Percentiles rank a stretch among this genome's conserved stretches.
Evolutionary conservation across 2,888 invertebrate species (phyloP).

Genomic region (Agrilus cyanescens): DNA sequence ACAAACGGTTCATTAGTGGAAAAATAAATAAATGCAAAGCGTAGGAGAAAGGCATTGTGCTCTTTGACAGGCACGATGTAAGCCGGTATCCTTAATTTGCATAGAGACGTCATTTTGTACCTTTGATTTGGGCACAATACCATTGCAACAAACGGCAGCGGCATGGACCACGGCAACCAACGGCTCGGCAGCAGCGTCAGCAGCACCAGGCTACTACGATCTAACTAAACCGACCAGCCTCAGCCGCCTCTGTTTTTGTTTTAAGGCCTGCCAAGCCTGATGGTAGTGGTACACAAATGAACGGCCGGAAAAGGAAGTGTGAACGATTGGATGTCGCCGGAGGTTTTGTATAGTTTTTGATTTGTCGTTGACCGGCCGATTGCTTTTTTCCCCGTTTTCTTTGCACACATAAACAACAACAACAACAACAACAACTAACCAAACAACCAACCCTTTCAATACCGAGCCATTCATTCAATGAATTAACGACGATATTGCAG

Average conservation of each 20-base stretch:
- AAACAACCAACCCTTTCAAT: too few species aligned
- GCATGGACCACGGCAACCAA: conserved; percentile 1
- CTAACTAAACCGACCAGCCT: too few species aligned
- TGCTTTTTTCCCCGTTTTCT: too few species aligned
- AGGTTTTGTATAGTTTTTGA: conserved; percentile 6
- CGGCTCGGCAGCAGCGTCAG: background rate
- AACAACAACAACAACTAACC: too few species aligned
- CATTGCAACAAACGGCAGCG: background rate
- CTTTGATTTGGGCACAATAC: conserved; percentile 14
- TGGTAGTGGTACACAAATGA: too few species aligned
- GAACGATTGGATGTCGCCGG: conserved; percentile 21
- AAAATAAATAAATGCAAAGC: conserved; percentile 10
- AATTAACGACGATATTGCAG: too few species aligned
- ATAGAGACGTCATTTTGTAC: conserved; percentile 18
- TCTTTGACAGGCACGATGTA: conserved; percentile 12
- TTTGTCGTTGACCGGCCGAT: too few species aligned
- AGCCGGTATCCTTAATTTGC: conserved; percentile 17
- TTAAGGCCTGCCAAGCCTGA: too few species aligned
- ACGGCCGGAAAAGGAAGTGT: conserved; percentile 21
- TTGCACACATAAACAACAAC: too few species aligned
- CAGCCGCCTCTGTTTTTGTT: too few species aligned
- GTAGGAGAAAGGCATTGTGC: conserved; percentile 14
- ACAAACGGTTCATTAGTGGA: conserved; percentile 12
- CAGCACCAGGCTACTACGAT: background rate
- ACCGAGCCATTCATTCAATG: too few species aligned